Percentiles rank a stretch among this genome's conserved stretches.
These are phyloP conservation scores for Gymnocheta viridis DNA, from an alignment of 2,888 invertebrate genomes.

Conservation along the genomic window DNA sequence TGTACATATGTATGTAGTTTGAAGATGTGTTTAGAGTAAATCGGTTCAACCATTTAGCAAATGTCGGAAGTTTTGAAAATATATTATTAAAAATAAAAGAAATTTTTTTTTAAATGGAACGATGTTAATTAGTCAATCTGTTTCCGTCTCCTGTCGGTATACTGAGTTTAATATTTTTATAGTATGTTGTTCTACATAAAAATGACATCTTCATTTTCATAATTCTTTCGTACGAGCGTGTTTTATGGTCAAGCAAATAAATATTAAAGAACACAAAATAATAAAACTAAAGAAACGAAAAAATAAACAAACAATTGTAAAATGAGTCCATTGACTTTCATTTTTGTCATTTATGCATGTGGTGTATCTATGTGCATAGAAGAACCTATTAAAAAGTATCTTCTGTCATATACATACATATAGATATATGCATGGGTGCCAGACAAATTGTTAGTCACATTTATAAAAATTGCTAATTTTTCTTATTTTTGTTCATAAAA, in stretches of 20 bases:
- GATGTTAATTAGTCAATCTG: too few relatives aligned
- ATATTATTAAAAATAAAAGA: too few relatives aligned
- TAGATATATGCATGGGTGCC: neutral
- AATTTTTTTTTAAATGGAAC: too few relatives aligned
- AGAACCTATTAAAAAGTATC: neutral
- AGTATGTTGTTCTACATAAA: slow-evolving; percentile 18
- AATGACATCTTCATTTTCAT: slow-evolving; percentile 57
- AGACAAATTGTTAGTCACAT: too few relatives aligned
- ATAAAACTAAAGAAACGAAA: slow-evolving; percentile 38
- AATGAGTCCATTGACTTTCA: slow-evolving; percentile 66
- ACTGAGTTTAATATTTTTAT: too few relatives aligned
- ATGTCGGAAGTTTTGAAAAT: too few relatives aligned
- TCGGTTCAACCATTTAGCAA: too few relatives aligned
- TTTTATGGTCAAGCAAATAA: slow-evolving; percentile 39
- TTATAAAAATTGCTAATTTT: too few relatives aligned
- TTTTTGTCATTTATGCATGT: slow-evolving; percentile 24
- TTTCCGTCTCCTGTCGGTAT: too few relatives aligned
- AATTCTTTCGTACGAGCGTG: slow-evolving; percentile 35
- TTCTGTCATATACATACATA: neutral
- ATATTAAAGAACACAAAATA: slow-evolving; percentile 27
- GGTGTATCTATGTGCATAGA: neutral
- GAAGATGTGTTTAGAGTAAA: too few relatives aligned
- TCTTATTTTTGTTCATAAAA: too few relatives aligned
- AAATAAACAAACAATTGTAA: slow-evolving; percentile 52
- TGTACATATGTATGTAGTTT: too few relatives aligned